Evolutionary conservation across 2,113 vertebrate species (phyloP).

Genomic region (Lepus europaeus): DNA sequence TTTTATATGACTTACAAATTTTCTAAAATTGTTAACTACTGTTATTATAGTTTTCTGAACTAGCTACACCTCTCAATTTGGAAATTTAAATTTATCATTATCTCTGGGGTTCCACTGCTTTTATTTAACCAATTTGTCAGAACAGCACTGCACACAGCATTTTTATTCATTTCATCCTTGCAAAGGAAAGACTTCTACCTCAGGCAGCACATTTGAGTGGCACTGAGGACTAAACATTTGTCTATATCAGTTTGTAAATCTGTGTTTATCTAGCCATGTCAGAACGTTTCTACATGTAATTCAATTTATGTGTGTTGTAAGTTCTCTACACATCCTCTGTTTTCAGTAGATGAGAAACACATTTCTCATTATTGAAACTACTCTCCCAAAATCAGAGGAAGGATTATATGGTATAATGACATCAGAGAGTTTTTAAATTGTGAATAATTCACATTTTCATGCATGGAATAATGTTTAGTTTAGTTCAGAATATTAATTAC

Average conservation of each 20-base stretch:
- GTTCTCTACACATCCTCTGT: not conserved
- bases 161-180: slow-evolving; percentile 56
- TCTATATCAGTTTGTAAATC: not conserved
- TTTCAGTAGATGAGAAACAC: not conserved
- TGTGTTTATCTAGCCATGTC: not conserved
- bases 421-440: not conserved
- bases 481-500: not conserved
- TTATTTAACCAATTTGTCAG: slow-evolving; percentile 54
- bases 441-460: slow-evolving; percentile 19
- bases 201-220: not conserved
- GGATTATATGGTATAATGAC: not conserved
- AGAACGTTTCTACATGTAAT: not conserved
- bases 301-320: not conserved
- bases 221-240: not conserved
- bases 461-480: not conserved
- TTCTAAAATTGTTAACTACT: slow-evolving; percentile 60
- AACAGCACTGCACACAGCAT: not conserved
- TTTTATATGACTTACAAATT: not conserved
- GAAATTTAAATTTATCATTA: slow-evolving; percentile 73
- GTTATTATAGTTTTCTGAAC: slow-evolving; percentile 57
- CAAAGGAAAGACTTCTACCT: slow-evolving; percentile 59
- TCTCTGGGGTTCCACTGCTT: slow-evolving; percentile 41
- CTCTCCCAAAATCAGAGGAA: not conserved
- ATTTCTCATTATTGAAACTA: not conserved
- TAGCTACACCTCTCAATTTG: not conserved